phyloP scores from a whole-genome alignment of 1,140 invertebrate species.

The Bicyclus anynana region DNA sequence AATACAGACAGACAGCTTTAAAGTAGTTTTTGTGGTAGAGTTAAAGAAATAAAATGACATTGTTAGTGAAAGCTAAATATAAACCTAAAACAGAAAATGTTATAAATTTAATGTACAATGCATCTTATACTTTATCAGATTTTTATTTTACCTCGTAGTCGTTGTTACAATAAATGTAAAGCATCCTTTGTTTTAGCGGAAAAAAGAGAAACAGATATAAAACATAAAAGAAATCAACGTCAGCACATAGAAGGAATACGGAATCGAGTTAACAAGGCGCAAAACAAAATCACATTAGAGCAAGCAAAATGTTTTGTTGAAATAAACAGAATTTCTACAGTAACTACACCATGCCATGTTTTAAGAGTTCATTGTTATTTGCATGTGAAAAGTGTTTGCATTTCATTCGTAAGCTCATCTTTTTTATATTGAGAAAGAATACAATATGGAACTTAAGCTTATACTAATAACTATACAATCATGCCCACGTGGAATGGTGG shows the following conservation, averaged over 20 bases:
- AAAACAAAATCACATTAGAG: slow-evolving; percentile 15
- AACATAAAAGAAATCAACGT: slow-evolving; percentile 7
- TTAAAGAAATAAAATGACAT: too few relatives aligned
- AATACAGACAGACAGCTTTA: too few relatives aligned
- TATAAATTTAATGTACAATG: too few relatives aligned
- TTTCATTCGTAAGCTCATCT: slow-evolving; percentile 8
- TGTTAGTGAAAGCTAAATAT: too few relatives aligned
- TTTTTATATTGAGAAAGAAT: too few relatives aligned
- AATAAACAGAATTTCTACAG: slow-evolving; percentile 17
- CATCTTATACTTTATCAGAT: too few relatives aligned
- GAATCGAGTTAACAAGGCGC: slow-evolving; percentile 11
- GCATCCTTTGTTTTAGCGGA: not conserved
- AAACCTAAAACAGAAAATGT: too few relatives aligned
- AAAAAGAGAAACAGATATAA: not conserved
- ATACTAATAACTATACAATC: too few relatives aligned
- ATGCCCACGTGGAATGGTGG: too few relatives aligned
- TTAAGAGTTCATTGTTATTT: slow-evolving; percentile 21
- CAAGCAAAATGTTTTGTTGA: slow-evolving; percentile 16
- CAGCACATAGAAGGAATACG: not conserved
- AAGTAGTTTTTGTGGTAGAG: too few relatives aligned
- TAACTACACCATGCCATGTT: slow-evolving; percentile 15
- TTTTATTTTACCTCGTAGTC: too few relatives aligned
- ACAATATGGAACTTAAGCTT: too few relatives aligned
- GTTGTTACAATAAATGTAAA: not conserved
- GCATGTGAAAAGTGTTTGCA: slow-evolving; percentile 23